These are phyloP conservation scores for Trichechus manatus DNA, from an alignment of 2,113 vertebrate genomes.

Conservation along the genomic window DNA sequence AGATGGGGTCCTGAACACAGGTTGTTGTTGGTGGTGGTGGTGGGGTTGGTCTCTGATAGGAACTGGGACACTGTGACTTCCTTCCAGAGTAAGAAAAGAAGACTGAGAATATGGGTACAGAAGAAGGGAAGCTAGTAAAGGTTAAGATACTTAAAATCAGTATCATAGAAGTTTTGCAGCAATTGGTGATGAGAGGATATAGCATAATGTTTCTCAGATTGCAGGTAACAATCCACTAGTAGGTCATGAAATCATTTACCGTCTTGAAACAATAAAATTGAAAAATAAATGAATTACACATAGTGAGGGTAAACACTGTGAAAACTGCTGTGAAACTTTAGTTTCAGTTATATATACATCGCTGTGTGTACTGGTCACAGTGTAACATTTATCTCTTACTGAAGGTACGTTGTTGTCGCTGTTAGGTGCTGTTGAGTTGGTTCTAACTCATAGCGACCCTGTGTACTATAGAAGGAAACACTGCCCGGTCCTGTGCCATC, in stretches of 20 bases:
- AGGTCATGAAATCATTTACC: conserved; percentile 29
- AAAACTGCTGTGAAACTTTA: conserved; percentile 40
- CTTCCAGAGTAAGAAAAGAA: neutral
- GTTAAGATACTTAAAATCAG: conserved; percentile 12
- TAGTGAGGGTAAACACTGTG: neutral
- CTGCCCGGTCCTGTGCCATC: too few relatives aligned
- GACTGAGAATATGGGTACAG: neutral
- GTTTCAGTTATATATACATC: neutral
- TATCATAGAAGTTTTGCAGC: neutral
- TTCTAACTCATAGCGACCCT: too few relatives aligned
- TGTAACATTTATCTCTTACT: neutral
- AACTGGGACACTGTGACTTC: neutral
- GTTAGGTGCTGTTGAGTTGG: too few relatives aligned
- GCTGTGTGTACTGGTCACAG: neutral
- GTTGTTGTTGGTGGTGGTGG: neutral
- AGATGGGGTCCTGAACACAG: neutral
- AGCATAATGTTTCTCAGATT: conserved; percentile 33
- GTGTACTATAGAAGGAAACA: too few relatives aligned
- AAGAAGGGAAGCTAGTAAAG: neutral
- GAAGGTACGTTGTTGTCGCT: neutral
- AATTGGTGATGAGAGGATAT: neutral
- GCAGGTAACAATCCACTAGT: neutral
- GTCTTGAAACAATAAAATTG: neutral
- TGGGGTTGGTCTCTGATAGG: neutral
- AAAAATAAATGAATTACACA: conserved; percentile 26